These are phyloP conservation scores for Melanocharis versteri DNA, from an alignment of 2,113 vertebrate species.

Conservation along the genomic window DNA sequence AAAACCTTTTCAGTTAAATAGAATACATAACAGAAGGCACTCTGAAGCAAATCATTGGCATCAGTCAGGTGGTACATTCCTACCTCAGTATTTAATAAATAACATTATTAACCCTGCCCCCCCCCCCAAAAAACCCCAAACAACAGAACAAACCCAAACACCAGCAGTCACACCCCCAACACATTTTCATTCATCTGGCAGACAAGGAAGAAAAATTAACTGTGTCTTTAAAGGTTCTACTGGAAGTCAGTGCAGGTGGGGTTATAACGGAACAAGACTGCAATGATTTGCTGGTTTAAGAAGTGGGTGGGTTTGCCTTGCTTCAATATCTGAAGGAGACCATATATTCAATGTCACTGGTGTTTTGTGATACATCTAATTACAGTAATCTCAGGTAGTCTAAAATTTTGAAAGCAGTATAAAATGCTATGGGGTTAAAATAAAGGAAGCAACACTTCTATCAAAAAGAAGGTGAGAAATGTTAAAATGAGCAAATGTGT, in stretches of 20 bases:
- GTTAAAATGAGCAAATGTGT: not conserved
- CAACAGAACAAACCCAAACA: not conserved
- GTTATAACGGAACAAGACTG: not conserved
- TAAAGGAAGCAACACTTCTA: not conserved
- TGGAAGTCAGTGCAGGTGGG: not conserved
- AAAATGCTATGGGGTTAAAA: not conserved
- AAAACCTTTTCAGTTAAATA: not conserved
- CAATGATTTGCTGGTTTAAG: not conserved
- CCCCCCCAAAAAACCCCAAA: accelerated
- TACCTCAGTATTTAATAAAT: not conserved
- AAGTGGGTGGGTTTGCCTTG: not conserved
- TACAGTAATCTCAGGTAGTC: not conserved
- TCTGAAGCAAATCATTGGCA: not conserved
- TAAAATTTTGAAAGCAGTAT: not conserved
- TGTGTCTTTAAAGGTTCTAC: not conserved
- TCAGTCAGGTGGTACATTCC: not conserved
- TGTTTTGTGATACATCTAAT: not conserved
- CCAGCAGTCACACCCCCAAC: not conserved
- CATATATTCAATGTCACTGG: not conserved
- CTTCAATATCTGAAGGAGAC: not conserved
- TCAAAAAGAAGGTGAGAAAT: not conserved
- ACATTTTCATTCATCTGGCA: not conserved
- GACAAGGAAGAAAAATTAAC: not conserved
- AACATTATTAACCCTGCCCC: not conserved
- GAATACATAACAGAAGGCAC: not conserved